These are phyloP conservation scores for Caerostris darwini DNA, from an alignment of 1,140 invertebrate genomes.

Conservation along the genomic window DNA sequence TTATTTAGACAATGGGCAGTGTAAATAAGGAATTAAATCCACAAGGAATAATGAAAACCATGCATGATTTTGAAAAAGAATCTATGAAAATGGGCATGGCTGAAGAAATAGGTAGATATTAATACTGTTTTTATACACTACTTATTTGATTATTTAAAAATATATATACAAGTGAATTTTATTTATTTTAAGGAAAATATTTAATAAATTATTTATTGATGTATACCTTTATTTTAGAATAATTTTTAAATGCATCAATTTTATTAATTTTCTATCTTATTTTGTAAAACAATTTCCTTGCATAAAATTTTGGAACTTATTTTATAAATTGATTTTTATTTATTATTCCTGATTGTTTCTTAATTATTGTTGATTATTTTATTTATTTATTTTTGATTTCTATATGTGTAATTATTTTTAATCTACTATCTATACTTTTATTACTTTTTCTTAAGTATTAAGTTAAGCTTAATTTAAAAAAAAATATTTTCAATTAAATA, in stretches of 20 bases:
- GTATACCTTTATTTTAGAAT: background rate
- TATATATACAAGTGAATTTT: background rate
- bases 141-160: background rate
- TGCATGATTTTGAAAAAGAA: slow-evolving; percentile 91
- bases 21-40: slow-evolving; percentile 95
- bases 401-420: too few species aligned
- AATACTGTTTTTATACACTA: background rate
- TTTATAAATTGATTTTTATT: too few species aligned
- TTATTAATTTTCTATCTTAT: too few species aligned
- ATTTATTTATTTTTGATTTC: too few species aligned
- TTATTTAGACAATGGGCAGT: slow-evolving; percentile 87
- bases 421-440: too few species aligned
- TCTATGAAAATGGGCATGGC: slow-evolving; percentile 95
- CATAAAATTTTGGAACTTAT: too few species aligned
- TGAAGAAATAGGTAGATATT: slow-evolving; percentile 92
- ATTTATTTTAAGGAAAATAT: background rate
- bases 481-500: too few species aligned
- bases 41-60: slow-evolving; percentile 89
- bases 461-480: too few species aligned
- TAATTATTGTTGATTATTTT: too few species aligned
- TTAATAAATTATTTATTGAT: background rate
- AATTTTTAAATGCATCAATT: background rate
- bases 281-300: too few species aligned
- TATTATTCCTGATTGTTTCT: too few species aligned
- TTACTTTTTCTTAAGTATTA: too few species aligned